Base-by-base conservation (phyloP, 1,140 invertebrate species). In the Bombus sibiricus region DNA sequence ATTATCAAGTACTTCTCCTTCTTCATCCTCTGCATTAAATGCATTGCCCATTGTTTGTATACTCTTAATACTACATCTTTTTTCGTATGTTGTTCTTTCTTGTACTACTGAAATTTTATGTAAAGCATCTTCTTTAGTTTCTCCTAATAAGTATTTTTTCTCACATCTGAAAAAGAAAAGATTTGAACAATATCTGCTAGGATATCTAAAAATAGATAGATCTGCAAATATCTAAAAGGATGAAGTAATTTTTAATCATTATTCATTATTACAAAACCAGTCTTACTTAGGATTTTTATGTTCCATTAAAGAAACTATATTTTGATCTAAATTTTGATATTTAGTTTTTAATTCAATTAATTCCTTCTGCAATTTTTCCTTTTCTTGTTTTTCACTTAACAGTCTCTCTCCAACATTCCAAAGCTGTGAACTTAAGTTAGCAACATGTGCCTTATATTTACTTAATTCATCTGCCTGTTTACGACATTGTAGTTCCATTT, bases 1-100 rank as follows among this genome's bases (percentile, higher is more conserved):
- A 91, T 97, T 97, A 93, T 98, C 97, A 92, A 98, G 98, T 47
- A 98, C 95, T 94, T 98, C 97, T 41, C 97, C 97, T 90, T 98
- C 97, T 92, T 98, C 97, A 92, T 98, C 98, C 85, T 97, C 97
- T 95, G 97, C 97, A 86, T 96, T 96, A 59, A 98, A 96, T 79
- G 96, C 96, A 83, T 96, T 93, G 91, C 96, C 95, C 94, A 96
- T 94, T 43, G 94, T 92, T 84, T 95, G 94, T 39, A 96, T 95
- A 75, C 93, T 94, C 83, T 90, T 92, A 71, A 95, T 92, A 83
- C 93, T 94, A 9, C 92, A 91, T 74, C 92, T 91, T 62, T 93
- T 92, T 43, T 94, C 92, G 34, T 93, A 84, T 12, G 88, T 88
- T 32, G 93, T 92, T 83, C 93, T 92, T 77, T 95, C 94, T 79